Base-by-base conservation (phyloP, 2,797 vertebrate species). In the Botia kubotai region DNA sequence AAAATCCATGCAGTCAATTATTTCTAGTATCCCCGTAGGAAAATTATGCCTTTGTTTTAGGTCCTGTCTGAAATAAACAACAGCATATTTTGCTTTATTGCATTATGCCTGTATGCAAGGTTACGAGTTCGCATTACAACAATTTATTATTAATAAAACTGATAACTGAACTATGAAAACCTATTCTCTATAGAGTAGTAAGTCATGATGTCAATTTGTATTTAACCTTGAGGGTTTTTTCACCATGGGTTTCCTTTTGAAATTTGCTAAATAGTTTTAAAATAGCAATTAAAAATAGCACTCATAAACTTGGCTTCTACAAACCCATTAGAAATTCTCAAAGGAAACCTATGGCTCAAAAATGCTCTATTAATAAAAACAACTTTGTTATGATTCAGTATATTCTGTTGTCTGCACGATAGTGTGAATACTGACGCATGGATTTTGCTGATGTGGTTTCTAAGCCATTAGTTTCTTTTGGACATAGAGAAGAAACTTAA, bases 391-490 rank as follows among this genome's bases (percentile, higher is more conserved):
- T 46, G 10, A 46, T 46, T 46, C 10, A 11, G 43, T 46, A 46
- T 58, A 23, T 65, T 65, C 6, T 79, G 58, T 52, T 53, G 26
- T 26, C 8, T 4, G 6, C 11, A 46, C 46, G 46, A n/a, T n/a
- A 26, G 57, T 16, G 75, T 72, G 69, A 60, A 79, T 69, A 82
- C 50, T 65, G 58, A 48, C 55, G 70, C 73, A 79, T 84, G 43
- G 77, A 33, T 82, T 80, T 71, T 60, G 52, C 55, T 46, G 19
- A 57, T 29, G 17, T 55, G 33, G 19, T 43, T 72, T n/a, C 21
- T 6, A 5, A 53, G 26, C 23, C 14, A 65, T 72, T 65, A 80
- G 60, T 46, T 68, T 33, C 23, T 26, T 75, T n/a, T 53, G 29
- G 17, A 46, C 13, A 43, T n/a, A 19, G 33, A 23, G 65, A 39